These are phyloP conservation scores for Acanthosoma haemorrhoidale DNA, from an alignment of 2,888 invertebrate species.

Conservation along the genomic window DNA sequence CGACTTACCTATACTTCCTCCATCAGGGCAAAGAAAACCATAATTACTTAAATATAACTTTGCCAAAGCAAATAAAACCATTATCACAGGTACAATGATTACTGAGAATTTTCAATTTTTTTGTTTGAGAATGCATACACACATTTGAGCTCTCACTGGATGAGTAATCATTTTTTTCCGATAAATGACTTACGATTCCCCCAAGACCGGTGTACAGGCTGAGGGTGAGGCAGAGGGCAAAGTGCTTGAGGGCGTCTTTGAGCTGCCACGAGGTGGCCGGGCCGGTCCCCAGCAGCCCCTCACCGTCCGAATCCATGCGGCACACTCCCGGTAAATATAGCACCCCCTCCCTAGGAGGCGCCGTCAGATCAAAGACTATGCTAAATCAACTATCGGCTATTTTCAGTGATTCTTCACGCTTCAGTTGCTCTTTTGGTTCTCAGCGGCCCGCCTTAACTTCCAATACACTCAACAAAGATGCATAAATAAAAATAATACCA, in stretches of 20 bases:
- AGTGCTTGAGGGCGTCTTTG: conserved; percentile 48
- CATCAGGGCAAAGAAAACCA: too few species aligned
- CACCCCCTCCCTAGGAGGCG: not conserved
- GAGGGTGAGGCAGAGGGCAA: conserved; percentile 67
- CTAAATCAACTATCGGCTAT: conserved; percentile 8
- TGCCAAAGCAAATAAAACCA: not conserved
- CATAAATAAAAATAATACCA: too few species aligned
- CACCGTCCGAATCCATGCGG: conserved; percentile 13
- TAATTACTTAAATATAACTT: too few species aligned
- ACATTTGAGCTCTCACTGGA: too few species aligned
- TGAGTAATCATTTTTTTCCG: too few species aligned
- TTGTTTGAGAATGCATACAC: too few species aligned
- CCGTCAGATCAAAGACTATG: not conserved
- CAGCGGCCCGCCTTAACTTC: too few species aligned
- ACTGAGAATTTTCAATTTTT: too few species aligned
- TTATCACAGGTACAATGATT: not conserved
- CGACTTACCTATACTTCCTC: too few species aligned
- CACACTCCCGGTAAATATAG: conserved; percentile 19
- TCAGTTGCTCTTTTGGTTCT: not conserved
- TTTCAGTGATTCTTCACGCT: not conserved
- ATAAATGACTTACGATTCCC: conserved; percentile 61
- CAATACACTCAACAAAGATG: too few species aligned
- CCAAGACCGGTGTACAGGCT: conserved; percentile 74
- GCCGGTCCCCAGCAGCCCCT: conserved; percentile 3
- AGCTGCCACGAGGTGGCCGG: not conserved